Conservation (phyloP, 2,113 vertebrate species). For the Poecilia latipinna region DNA sequence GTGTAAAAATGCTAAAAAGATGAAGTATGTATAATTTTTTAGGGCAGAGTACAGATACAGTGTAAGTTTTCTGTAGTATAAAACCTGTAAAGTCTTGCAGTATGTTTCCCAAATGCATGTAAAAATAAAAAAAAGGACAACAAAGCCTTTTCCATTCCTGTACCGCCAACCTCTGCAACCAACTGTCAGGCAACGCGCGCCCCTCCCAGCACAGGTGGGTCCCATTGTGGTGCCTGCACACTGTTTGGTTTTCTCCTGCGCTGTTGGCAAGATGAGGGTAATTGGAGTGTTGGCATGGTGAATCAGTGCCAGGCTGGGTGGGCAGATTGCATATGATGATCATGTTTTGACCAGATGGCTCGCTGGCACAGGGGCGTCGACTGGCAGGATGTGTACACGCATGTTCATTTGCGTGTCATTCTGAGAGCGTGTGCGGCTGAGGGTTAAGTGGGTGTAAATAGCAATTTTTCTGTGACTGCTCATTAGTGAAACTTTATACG, state of each 20-base stretch:
- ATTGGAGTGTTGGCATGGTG: conserved; percentile 74
- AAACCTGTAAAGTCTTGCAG: conserved; percentile 25
- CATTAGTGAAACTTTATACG: conserved; percentile 20
- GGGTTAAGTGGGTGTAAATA: conserved; percentile 45
- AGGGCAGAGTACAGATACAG: too few relatives aligned
- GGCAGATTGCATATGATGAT: conserved; percentile 81
- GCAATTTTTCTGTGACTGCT: conserved; percentile 33
- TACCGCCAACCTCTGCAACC: conserved; percentile 47
- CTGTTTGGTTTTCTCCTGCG: conserved; percentile 59
- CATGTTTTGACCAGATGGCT: conserved; percentile 80
- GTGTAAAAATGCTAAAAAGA: neutral
- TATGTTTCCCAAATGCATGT: conserved; percentile 41
- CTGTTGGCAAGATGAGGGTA: conserved; percentile 77
- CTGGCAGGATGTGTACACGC: conserved; percentile 48
- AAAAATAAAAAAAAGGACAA: conserved; percentile 24
- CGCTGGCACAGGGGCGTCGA: conserved; percentile 60
- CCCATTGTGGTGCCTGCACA: conserved; percentile 49
- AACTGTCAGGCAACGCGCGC: conserved; percentile 30
- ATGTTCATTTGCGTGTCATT: conserved; percentile 21
- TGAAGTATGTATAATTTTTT: neutral
- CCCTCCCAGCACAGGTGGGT: conserved; percentile 67
- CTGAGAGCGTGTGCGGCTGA: conserved; percentile 21
- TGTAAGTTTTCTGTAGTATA: conserved; percentile 7
- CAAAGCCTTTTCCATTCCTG: conserved; percentile 27
- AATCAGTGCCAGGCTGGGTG: conserved; percentile 77